Base-by-base conservation (phyloP, 2,888 invertebrate species). In the Andrena trimmerana region DNA sequence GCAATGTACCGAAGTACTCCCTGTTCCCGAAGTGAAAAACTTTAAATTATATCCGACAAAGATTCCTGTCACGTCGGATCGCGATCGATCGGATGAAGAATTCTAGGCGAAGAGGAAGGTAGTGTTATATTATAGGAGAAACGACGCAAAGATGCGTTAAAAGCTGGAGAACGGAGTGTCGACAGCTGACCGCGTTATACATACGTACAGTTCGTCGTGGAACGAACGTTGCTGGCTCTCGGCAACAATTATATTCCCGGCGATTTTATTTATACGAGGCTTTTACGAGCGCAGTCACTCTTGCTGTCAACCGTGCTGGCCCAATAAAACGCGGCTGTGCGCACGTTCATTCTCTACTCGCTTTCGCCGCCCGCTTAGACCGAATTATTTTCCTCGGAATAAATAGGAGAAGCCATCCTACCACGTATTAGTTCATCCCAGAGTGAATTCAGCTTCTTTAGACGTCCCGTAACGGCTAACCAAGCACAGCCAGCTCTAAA, bases 261-360 rank as follows among this genome's bases (percentile, higher is more conserved):
- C 71, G 77, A 90, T 90, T 92, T 92, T 90, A 91, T 90, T 90
- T 91, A 88, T 86, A 88, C 86, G 85, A 87, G 70, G 85, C 87
- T 91, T 92, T 92, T 91, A 91, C 87, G 89, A 90, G 83, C 67
- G 52, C 77, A 81, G 77, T 85, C 73, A 80, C 69, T 87, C 85
- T 85, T 69, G 81, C 84, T 74, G 84, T 83, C 79, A 72, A 70
- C 78, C 70, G 77, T 65, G 74, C 63, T 63, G 75, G 50, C 68
- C 83, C 83, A 80, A 87, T 89, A 90, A 89, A 88, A 88, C 76
- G 83, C 66, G 42, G 31, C 73, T 50, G 27, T 33, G 68, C 71
- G 27, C 62, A 20, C 50, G 73, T 67, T 80, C 72, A 62, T 65
- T 68, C 68, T 69, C 63, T 60, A 63, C 50, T 65, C 83, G 54